Evolutionary conservation across 2,113 vertebrate genomes (phyloP).

Genomic region (Osmerus eperlanus): DNA sequence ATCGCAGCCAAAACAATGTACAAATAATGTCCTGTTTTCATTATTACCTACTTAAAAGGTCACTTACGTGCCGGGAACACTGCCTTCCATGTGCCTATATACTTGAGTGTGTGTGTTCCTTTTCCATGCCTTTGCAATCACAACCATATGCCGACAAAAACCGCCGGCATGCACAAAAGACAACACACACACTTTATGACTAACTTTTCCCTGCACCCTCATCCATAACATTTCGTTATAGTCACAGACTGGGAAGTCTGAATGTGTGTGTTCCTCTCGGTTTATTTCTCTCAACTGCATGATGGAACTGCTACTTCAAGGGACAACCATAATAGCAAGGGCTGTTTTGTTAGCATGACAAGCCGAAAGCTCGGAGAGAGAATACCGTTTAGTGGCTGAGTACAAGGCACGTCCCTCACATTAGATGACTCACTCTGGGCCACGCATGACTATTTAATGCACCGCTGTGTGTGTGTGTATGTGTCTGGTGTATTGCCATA

Average conservation of each 20-base stretch:
- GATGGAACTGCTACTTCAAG: conserved; percentile 38
- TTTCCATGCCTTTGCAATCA: conserved; percentile 49
- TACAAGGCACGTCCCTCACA: conserved; percentile 17
- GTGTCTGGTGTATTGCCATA: conserved; percentile 36
- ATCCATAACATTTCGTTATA: conserved; percentile 47
- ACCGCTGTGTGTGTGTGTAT: conserved; percentile 30
- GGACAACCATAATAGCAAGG: conserved; percentile 51
- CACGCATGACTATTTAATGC: conserved; percentile 49
- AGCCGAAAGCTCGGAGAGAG: background rate
- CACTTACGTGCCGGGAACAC: conserved; percentile 6
- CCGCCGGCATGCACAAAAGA: conserved; percentile 27
- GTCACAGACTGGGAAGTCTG: conserved; percentile 37
- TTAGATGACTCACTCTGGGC: conserved; percentile 65
- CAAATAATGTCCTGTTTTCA: too few species aligned
- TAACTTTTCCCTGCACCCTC: conserved; percentile 38
- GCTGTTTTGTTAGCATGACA: conserved; percentile 39
- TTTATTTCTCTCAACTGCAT: conserved; percentile 39
- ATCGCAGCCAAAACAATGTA: too few species aligned
- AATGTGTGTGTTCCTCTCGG: conserved; percentile 25
- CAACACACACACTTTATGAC: conserved; percentile 38
- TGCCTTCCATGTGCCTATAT: conserved; percentile 32
- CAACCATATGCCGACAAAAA: conserved; percentile 59
- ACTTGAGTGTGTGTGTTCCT: conserved; percentile 2
- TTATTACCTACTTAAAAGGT: background rate
- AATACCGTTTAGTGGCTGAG: conserved; percentile 36